These are phyloP conservation scores for Cistogaster globosa DNA, from an alignment of 2,888 invertebrate species.

Conservation along the genomic window DNA sequence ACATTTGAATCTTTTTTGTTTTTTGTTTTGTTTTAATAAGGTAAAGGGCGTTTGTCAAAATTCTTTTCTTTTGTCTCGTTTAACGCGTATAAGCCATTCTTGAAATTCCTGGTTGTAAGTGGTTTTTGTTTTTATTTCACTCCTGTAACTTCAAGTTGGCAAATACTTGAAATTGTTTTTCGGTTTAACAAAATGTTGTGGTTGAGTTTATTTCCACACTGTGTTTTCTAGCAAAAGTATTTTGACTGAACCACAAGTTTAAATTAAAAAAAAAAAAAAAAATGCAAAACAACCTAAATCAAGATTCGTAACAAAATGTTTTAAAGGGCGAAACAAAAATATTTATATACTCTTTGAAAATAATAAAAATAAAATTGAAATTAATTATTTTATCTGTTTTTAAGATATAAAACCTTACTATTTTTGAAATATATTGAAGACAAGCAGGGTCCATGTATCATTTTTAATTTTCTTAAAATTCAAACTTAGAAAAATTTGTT, in stretches of 20 bases:
- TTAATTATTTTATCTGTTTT: too few relatives aligned
- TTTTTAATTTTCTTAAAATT: too few relatives aligned
- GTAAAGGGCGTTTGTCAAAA: neutral
- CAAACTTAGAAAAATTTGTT: too few relatives aligned
- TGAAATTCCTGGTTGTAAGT: neutral
- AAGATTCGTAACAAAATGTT: slow-evolving; percentile 13
- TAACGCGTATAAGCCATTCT: slow-evolving; percentile 13
- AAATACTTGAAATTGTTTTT: slow-evolving; percentile 68
- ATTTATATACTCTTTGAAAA: too few relatives aligned
- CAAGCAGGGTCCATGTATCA: too few relatives aligned
- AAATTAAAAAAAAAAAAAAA: slow-evolving; percentile 13
- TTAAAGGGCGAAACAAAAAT: too few relatives aligned
- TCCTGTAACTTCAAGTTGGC: slow-evolving; percentile 23
- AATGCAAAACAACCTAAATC: slow-evolving; percentile 30
- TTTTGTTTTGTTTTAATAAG: too few relatives aligned
- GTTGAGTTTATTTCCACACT: slow-evolving; percentile 67
- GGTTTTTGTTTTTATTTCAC: neutral
- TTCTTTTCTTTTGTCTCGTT: neutral
- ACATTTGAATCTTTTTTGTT: neutral
- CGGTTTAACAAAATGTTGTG: slow-evolving; percentile 57
- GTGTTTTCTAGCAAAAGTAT: slow-evolving; percentile 47
- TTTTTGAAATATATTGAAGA: too few relatives aligned
- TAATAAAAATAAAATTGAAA: too few relatives aligned
- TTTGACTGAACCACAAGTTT: neutral
- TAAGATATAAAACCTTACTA: too few relatives aligned